Evolutionary conservation across 2,888 invertebrate species (phyloP).

Genomic region (Cheilosia soror): DNA sequence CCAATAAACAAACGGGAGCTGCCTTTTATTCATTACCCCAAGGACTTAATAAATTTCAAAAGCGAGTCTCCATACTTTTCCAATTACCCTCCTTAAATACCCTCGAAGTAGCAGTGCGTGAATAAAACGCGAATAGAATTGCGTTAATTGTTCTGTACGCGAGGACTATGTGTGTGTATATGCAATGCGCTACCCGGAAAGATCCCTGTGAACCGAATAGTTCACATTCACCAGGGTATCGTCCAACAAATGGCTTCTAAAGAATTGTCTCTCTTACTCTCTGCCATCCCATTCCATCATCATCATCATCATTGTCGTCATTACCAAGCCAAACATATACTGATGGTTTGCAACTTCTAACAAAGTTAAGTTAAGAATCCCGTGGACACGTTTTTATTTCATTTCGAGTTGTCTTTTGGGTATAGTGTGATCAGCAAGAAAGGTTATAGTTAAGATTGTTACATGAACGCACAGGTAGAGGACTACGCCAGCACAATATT

Average conservation of each 20-base stretch:
- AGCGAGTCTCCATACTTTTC: constrained; percentile 69
- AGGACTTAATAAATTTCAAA: constrained; percentile 71
- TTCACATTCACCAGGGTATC: constrained; percentile 36
- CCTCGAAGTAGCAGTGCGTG: constrained; percentile 69
- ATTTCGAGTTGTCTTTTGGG: not conserved
- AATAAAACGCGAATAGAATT: constrained; percentile 72
- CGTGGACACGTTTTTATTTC: constrained; percentile 39
- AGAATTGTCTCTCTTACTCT: constrained; percentile 34
- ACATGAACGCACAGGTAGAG: too few relatives aligned
- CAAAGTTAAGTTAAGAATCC: constrained; percentile 31
- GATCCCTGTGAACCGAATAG: constrained; percentile 14
- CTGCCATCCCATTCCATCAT: constrained; percentile 28
- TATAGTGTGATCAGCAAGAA: constrained; percentile 36
- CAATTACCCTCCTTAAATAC: constrained; percentile 72
- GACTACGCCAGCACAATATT: too few relatives aligned
- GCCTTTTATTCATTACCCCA: constrained; percentile 72
- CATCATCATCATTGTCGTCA: constrained; percentile 43
- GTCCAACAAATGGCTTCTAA: constrained; percentile 49
- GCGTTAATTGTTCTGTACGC: constrained; percentile 68
- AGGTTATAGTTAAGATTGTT: not conserved
- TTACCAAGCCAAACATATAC: constrained; percentile 46
- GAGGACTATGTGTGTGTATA: constrained; percentile 21
- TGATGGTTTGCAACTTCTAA: constrained; percentile 51
- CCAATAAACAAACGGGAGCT: constrained; percentile 50
- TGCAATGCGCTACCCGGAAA: not conserved